phyloP scores from a whole-genome alignment of 2,113 vertebrate genomes.

The Paramormyrops kingsleyae region DNA sequence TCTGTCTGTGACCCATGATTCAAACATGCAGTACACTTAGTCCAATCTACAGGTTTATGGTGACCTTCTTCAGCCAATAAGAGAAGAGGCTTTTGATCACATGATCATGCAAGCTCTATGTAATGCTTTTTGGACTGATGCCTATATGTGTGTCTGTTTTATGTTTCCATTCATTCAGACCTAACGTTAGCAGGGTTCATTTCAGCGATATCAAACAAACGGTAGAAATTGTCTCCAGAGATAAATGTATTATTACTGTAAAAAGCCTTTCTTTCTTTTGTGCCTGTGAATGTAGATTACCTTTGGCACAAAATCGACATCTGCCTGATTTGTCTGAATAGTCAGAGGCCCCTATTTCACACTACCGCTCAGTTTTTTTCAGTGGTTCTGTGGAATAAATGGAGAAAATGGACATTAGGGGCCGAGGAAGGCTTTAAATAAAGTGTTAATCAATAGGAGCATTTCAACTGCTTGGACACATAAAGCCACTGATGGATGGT shows the following conservation, averaged over 20 bases:
- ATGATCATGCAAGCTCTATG: background rate
- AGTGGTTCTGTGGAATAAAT: conserved; percentile 45
- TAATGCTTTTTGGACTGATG: background rate
- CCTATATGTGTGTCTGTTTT: background rate
- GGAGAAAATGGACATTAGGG: conserved; percentile 16
- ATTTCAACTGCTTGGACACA: conserved; percentile 32
- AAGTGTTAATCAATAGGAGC: conserved; percentile 51
- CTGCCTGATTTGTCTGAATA: conserved; percentile 24
- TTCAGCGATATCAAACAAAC: background rate
- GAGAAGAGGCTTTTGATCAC: background rate
- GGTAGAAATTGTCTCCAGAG: background rate
- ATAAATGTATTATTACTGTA: conserved; percentile 14
- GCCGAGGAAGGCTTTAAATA: conserved; percentile 43
- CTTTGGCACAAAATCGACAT: conserved; percentile 39
- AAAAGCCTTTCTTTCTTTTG: conserved; percentile 16
- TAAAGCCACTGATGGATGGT: conserved; percentile 21
- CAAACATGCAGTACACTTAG: background rate
- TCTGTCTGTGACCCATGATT: background rate
- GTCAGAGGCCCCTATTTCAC: conserved; percentile 42
- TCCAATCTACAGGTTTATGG: background rate
- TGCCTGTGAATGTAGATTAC: conserved; percentile 29
- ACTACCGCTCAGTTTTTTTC: conserved; percentile 30
- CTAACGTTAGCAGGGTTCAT: background rate
- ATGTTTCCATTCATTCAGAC: background rate
- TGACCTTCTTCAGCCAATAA: background rate